phyloP scores from a whole-genome alignment of 2,113 vertebrate genomes.

The Trematocara stigmaticum region DNA sequence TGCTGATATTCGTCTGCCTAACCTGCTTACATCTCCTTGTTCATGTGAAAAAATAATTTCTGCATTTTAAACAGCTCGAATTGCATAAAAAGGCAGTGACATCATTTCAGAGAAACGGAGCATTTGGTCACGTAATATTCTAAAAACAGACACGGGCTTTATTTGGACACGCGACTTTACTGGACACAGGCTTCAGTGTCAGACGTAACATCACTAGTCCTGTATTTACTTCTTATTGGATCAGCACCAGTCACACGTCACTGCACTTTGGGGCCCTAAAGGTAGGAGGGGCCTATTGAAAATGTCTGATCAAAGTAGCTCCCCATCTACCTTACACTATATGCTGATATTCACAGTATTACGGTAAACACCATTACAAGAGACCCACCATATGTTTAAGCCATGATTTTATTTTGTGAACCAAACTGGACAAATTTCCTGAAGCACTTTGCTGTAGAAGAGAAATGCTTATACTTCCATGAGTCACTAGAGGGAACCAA shows the following conservation, averaged over 20 bases:
- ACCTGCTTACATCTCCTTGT: background rate
- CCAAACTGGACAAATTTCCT: fast-evolving
- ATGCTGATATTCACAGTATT: background rate
- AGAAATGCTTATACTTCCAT: background rate
- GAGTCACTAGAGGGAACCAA: background rate
- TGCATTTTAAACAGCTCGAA: background rate
- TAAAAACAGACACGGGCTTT: background rate
- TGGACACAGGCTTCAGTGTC: fast-evolving
- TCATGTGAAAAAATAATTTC: fast-evolving
- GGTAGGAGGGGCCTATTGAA: fast-evolving
- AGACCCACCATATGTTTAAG: fast-evolving
- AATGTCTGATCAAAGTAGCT: background rate
- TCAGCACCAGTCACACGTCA: fast-evolving
- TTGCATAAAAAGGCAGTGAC: fast-evolving
- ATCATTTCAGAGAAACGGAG: fast-evolving
- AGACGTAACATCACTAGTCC: fast-evolving
- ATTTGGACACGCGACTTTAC: fast-evolving
- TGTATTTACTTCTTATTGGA: background rate
- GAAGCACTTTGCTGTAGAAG: background rate
- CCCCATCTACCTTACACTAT: fast-evolving
- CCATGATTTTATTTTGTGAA: background rate
- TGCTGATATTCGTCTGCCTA: fast-evolving
- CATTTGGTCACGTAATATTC: fast-evolving
- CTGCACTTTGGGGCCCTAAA: background rate
- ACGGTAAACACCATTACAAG: fast-evolving